phyloP scores from a whole-genome alignment of 2,797 vertebrate species.

The Molossus alvarezi region DNA sequence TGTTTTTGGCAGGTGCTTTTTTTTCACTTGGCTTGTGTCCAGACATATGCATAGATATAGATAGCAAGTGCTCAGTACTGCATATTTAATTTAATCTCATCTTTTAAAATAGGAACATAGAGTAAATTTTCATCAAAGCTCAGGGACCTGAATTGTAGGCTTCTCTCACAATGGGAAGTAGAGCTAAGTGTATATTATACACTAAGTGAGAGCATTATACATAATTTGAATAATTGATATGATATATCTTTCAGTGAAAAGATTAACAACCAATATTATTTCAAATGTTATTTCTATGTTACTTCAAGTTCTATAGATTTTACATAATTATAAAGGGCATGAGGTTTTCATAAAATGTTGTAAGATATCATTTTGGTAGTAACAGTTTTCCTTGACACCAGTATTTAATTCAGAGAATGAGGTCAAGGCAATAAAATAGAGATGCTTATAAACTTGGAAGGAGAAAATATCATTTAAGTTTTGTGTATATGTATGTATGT shows the following conservation, averaged over 20 bases:
- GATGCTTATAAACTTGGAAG: background rate
- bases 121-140: conserved; percentile 18
- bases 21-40: conserved; percentile 33
- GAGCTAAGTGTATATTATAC: background rate
- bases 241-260: conserved; percentile 33
- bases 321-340: conserved; percentile 41
- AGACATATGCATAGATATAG: background rate
- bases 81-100: background rate
- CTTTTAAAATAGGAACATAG: conserved; percentile 20
- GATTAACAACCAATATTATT: background rate
- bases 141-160: background rate
- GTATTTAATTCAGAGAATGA: conserved; percentile 70
- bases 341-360: conserved; percentile 48
- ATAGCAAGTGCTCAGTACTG: background rate
- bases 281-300: background rate
- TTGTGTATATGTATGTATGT: background rate
- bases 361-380: conserved; percentile 34
- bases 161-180: conserved; percentile 14
- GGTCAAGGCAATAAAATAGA: background rate
- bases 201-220: background rate
- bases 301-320: background rate
- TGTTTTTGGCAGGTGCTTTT: background rate
- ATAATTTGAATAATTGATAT: background rate
- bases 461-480: conserved; percentile 29
- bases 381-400: conserved; percentile 17